A percentile compares a stretch with the other conserved stretches of the same genome.
These are phyloP conservation scores for Dendrolimus houi DNA, from an alignment of 2,888 invertebrate species.

Conservation along the genomic window DNA sequence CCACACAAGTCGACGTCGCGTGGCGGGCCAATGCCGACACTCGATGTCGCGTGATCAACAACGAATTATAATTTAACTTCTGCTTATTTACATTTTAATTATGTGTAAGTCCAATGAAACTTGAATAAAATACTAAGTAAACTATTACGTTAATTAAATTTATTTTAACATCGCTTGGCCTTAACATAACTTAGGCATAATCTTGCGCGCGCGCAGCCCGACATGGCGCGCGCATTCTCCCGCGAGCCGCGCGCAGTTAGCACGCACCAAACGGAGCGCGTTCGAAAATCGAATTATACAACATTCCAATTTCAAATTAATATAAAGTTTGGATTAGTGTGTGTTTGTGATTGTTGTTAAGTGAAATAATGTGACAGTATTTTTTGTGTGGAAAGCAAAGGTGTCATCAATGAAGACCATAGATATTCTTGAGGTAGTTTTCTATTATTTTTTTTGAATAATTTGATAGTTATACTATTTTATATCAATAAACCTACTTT, in stretches of 20 bases:
- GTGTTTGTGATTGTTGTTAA: slow-evolving; percentile 6
- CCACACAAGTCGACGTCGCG: too few species aligned
- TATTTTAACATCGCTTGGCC: neutral
- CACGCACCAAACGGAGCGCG: slow-evolving; percentile 19
- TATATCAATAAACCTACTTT: neutral
- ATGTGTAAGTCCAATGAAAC: too few species aligned
- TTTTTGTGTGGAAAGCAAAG: slow-evolving; percentile 5
- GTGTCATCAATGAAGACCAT: slow-evolving; percentile 30
- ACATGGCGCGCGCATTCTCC: slow-evolving; percentile 30
- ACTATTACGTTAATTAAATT: too few species aligned
- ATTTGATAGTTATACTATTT: too few species aligned
- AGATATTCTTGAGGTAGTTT: slow-evolving; percentile 36
- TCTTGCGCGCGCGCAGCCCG: slow-evolving; percentile 13
- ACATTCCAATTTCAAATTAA: slow-evolving; percentile 2
- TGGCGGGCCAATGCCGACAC: too few species aligned
- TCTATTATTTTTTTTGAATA: slow-evolving; percentile 1
- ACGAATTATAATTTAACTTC: too few species aligned
- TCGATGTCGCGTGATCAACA: too few species aligned
- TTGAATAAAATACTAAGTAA: too few species aligned
- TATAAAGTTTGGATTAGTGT: neutral
- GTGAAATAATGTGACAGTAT: slow-evolving; percentile 7
- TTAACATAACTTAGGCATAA: neutral
- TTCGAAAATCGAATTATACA: slow-evolving; percentile 7
- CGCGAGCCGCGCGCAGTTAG: slow-evolving; percentile 26
- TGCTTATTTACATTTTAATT: too few species aligned